phyloP scores from a whole-genome alignment of 2,888 invertebrate genomes.

The Apotomis turbidana region DNA sequence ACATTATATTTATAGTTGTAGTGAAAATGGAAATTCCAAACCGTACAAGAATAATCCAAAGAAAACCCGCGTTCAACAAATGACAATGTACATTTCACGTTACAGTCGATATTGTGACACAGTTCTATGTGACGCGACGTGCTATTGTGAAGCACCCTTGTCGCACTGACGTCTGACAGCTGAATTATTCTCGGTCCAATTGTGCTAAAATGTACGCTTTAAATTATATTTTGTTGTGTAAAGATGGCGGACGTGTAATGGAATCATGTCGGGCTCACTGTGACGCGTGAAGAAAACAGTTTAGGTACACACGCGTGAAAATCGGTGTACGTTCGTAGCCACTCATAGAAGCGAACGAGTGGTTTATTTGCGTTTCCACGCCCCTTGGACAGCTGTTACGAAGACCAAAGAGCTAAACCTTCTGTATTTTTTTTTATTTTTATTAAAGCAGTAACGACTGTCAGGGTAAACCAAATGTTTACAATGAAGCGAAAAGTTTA shows the following conservation, averaged over 20 bases:
- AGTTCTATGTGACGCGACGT: slow-evolving; percentile 51
- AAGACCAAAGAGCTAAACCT: too few relatives aligned
- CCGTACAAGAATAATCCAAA: slow-evolving; percentile 1
- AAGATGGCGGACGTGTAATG: neutral
- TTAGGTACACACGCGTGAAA: too few relatives aligned
- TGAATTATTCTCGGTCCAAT: slow-evolving; percentile 54
- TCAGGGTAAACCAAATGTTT: too few relatives aligned
- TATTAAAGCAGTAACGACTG: too few relatives aligned
- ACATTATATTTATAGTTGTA: neutral
- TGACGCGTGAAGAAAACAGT: too few relatives aligned
- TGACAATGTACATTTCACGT: slow-evolving; percentile 15
- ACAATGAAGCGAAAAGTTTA: too few relatives aligned
- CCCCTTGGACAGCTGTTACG: too few relatives aligned
- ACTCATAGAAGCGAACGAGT: too few relatives aligned
- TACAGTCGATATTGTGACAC: slow-evolving; percentile 58
- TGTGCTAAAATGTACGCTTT: slow-evolving; percentile 42
- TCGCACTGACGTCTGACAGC: slow-evolving; percentile 53
- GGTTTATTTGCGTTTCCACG: too few relatives aligned
- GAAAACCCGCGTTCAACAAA: neutral
- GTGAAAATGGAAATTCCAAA: neutral
- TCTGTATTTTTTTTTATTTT: too few relatives aligned
- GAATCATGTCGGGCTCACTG: neutral
- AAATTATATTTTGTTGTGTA: slow-evolving; percentile 23
- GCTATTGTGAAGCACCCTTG: slow-evolving; percentile 67
- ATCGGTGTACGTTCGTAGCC: too few relatives aligned